A percentile compares a stretch with the other conserved stretches of the same genome.
Conservation (phyloP, 2,888 invertebrate genomes). For the Pseudococcus longispinus region DNA sequence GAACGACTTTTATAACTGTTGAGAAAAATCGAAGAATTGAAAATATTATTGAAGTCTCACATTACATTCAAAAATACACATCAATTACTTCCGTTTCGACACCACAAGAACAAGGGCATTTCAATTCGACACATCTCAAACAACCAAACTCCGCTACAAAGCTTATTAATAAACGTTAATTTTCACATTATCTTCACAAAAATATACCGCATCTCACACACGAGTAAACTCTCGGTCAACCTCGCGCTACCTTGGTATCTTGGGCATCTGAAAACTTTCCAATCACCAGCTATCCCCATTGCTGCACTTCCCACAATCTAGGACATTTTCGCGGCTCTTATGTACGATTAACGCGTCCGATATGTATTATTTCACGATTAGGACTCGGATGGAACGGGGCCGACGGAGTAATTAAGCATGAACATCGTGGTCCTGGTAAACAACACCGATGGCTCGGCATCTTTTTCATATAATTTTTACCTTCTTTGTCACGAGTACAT, state of each 20-base stretch:
- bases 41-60: too few relatives aligned
- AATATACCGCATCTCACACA: not conserved
- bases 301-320: not conserved
- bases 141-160: not conserved
- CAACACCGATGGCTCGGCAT: slow-evolving; percentile 35
- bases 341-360: slow-evolving; percentile 8
- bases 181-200: not conserved
- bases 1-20: too few relatives aligned
- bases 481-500: slow-evolving; percentile 50
- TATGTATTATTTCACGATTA: slow-evolving; percentile 17
- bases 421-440: slow-evolving; percentile 23
- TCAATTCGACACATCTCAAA: not conserved
- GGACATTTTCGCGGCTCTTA: slow-evolving; percentile 17
- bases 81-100: too few relatives aligned
- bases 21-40: too few relatives aligned
- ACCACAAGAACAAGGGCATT: not conserved
- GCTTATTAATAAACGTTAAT: not conserved
- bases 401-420: slow-evolving; percentile 39
- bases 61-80: too few relatives aligned
- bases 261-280: not conserved
- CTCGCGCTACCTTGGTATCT: not conserved
- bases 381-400: too few relatives aligned
- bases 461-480: slow-evolving; percentile 45
- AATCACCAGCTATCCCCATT: not conserved
- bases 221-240: not conserved